Evolutionary conservation across 2,888 invertebrate species (phyloP).

Genomic region (Microplitis deprimator): DNA sequence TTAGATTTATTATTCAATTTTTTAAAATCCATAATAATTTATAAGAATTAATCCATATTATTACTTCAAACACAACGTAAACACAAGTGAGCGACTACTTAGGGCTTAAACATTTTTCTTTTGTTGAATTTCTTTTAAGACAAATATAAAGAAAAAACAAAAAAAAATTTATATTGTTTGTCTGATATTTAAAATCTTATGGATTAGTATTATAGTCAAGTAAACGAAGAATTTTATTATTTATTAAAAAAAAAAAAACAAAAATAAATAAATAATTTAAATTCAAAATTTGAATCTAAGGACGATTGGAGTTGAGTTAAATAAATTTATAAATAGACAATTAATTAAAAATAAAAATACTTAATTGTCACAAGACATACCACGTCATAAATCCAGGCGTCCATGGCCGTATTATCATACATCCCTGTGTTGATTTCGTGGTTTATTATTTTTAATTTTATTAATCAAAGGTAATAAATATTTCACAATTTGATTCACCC

Average conservation of each 20-base stretch:
- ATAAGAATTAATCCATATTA: too few species aligned
- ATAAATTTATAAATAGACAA: background rate
- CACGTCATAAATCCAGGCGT: conserved; percentile 70
- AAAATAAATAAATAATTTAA: background rate
- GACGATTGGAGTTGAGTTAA: background rate
- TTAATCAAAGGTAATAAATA: background rate
- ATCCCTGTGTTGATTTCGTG: conserved; percentile 46
- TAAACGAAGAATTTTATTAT: background rate
- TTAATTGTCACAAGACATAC: conserved; percentile 50
- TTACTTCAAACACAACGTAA: too few species aligned
- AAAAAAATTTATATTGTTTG: background rate
- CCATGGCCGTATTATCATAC: conserved; percentile 64
- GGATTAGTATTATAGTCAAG: background rate
- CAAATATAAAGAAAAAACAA: too few species aligned
- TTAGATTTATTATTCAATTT: too few species aligned
- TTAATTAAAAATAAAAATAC: too few species aligned
- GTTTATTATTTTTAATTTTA: conserved; percentile 21
- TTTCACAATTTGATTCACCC: background rate
- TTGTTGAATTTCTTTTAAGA: too few species aligned
- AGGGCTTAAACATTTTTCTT: too few species aligned
- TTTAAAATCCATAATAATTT: too few species aligned
- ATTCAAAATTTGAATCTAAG: background rate
- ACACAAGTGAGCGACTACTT: too few species aligned
- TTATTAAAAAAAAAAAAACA: background rate
- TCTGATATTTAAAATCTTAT: background rate